Evolutionary conservation across 2,797 vertebrate species (phyloP), one percentile per base, ranked within the genome.

Genomic region (Sebastolobus altivelis): DNA sequence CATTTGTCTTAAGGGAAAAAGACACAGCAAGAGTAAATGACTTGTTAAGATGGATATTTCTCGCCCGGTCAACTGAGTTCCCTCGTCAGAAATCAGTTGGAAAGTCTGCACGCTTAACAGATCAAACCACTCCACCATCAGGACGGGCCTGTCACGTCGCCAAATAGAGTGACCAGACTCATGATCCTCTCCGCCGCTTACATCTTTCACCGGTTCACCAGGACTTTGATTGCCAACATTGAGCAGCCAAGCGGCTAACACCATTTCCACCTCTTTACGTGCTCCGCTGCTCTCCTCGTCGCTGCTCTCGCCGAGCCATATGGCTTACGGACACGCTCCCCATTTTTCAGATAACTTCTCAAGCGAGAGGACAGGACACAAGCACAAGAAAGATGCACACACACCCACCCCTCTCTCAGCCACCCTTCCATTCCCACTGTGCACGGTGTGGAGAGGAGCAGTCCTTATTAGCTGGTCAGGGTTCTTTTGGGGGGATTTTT

Each of bases 301-400:
- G 71, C 83, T 31, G 71, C 92, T 89, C 91, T 91, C 70, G 69
- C 82, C 55, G 80, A 93, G 92, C 95, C 95, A 96, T 96, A 96
- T 96, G 96, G 95, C 94, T 90, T 55, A 56, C 71, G 91, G 95
- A 95, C 92, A 84, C 80, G 79, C 86, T 89, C 80, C 89, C 94
- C 94, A 95, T 96, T 96, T 95, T 94, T 96, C 95, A 95, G 89
- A 95, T 96, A 95, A 96, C 93, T 95, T 94, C 94, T 95, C 95
- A 94, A 95, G 93, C 94, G 94, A 93, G 93, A 94, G 90, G 88
- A 94, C 89, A 85, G 88, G 87, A 88, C 87, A 83, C 79, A 82
- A 81, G 82, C 80, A 71, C 31, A 8, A 67, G 79, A 33, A 72
- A 83, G 73, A 91, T 43, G 75, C 16, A 46, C 16, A 46, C 43